Percentiles rank a stretch among this genome's conserved stretches.
Conservation (phyloP, 2,888 invertebrate genomes). For the Phyllotreta striolata region DNA sequence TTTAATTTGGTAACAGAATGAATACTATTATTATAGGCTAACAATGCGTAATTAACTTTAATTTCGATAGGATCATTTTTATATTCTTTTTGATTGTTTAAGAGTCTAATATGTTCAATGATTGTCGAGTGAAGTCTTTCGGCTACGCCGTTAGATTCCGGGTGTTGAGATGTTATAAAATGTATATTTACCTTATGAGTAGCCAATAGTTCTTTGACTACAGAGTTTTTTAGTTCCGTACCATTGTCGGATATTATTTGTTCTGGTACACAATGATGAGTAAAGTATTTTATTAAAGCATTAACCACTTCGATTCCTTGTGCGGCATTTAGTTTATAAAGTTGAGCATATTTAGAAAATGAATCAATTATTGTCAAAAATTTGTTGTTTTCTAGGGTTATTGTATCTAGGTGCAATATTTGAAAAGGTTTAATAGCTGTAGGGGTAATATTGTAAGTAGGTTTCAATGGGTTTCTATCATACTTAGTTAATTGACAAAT, state of each 20-base stretch:
- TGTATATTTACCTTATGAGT: conserved; percentile 16
- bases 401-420: too few species aligned
- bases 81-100: neutral
- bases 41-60: conserved; percentile 10
- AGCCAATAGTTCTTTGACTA: conserved; percentile 7
- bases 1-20: conserved; percentile 13
- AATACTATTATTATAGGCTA: conserved; percentile 26
- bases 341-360: too few species aligned
- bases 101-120: too few species aligned
- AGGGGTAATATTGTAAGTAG: conserved; percentile 29
- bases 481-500: conserved; percentile 40
- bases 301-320: too few species aligned
- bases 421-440: too few species aligned
- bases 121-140: conserved; percentile 13
- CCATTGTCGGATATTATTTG: too few species aligned
- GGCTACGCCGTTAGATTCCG: conserved; percentile 9
- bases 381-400: too few species aligned
- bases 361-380: too few species aligned
- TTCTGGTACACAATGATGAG: too few species aligned
- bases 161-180: conserved; percentile 8
- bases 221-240: conserved; percentile 21
- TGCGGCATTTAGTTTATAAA: too few species aligned
- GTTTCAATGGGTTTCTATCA: conserved; percentile 38
- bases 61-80: conserved; percentile 4
- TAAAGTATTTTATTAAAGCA: too few species aligned